Evolutionary conservation across 2,797 vertebrate genomes (phyloP).

Genomic region (Myoxocephalus aenaeus): DNA sequence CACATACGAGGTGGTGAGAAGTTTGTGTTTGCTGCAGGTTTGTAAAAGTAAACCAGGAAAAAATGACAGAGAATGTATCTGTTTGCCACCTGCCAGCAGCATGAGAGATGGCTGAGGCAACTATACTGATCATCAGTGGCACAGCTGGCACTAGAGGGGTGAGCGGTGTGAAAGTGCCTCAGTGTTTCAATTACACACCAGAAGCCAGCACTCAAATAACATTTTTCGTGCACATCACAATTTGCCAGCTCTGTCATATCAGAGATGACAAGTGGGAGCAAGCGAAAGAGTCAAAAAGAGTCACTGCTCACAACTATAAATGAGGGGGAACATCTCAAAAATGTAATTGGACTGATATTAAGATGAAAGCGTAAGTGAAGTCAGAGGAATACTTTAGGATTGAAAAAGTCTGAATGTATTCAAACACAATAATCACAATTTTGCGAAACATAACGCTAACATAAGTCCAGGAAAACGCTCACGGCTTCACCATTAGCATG

Average conservation of each 20-base stretch:
- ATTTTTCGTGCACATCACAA: constrained; percentile 69
- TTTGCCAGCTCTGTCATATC: constrained; percentile 60
- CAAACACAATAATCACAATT: constrained; percentile 27
- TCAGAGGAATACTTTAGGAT: constrained; percentile 23
- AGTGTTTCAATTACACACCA: constrained; percentile 76
- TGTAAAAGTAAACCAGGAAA: constrained; percentile 44
- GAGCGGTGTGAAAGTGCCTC: constrained; percentile 47
- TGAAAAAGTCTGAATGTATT: constrained; percentile 20
- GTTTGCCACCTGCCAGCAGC: constrained; percentile 61
- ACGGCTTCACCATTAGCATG: constrained; percentile 13
- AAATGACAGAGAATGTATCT: constrained; percentile 51
- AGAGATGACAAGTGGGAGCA: constrained; percentile 45
- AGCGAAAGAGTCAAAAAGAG: constrained; percentile 37
- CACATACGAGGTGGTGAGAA: constrained; percentile 17
- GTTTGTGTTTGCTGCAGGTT: constrained; percentile 26
- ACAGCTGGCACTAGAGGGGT: constrained; percentile 60
- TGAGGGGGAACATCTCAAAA: constrained; percentile 22
- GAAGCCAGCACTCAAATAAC: constrained; percentile 63
- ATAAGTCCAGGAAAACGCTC: constrained; percentile 6
- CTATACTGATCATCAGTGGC: constrained; percentile 56
- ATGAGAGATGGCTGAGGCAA: constrained; percentile 55
- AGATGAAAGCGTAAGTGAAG: constrained; percentile 16
- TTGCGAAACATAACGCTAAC: constrained; percentile 18
- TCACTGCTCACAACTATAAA: constrained; percentile 27
- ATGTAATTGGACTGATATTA: constrained; percentile 36